Evolutionary conservation across 2,888 invertebrate species (phyloP).

Genomic region (Epirrita christyi): DNA sequence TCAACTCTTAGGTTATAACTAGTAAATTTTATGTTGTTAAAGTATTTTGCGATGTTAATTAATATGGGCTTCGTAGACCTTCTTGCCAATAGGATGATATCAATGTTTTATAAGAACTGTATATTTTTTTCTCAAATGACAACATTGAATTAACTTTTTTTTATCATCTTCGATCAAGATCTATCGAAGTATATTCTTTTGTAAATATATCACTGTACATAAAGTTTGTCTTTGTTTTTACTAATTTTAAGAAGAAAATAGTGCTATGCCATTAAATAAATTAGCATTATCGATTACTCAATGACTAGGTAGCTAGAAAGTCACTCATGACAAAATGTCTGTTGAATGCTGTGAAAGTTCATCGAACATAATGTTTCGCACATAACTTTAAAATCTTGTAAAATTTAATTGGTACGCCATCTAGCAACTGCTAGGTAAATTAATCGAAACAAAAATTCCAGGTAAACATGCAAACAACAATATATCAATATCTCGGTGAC

Average conservation of each 20-base stretch:
- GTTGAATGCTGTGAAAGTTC: too few relatives aligned
- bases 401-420: not conserved
- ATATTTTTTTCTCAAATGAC: not conserved
- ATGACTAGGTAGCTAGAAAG: too few relatives aligned
- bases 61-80: conserved; percentile 15
- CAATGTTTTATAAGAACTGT: conserved; percentile 13
- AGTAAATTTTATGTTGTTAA: not conserved
- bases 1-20: conserved; percentile 21
- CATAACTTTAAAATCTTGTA: too few relatives aligned
- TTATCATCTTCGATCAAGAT: not conserved
- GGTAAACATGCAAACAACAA: not conserved
- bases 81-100: conserved; percentile 19
- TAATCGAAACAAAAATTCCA: not conserved
- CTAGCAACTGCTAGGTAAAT: not conserved
- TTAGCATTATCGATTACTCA: too few relatives aligned
- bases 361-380: too few relatives aligned
- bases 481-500: not conserved
- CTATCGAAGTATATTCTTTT: conserved; percentile 11
- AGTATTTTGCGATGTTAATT: conserved; percentile 12
- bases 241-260: not conserved
- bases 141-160: not conserved
- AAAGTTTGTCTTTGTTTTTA: conserved; percentile 7
- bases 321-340: too few relatives aligned
- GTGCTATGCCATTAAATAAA: too few relatives aligned
- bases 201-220: conserved; percentile 17